Evolutionary conservation across 1,140 invertebrate species (phyloP).

Genomic region (Kradibia gibbosae): DNA sequence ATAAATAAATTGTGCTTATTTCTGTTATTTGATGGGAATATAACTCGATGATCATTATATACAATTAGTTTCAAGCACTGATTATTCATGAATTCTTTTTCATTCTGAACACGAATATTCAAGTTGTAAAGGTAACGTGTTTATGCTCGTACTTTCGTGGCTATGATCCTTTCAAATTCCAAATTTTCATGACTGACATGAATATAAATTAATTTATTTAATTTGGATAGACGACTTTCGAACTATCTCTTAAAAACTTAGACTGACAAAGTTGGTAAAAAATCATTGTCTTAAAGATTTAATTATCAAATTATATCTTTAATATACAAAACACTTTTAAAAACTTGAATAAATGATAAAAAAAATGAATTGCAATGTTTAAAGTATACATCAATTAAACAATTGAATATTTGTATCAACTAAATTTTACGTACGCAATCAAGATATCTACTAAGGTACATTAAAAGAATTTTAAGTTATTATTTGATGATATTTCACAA

Average conservation of each 20-base stretch:
- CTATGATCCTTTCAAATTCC: conserved; percentile 10
- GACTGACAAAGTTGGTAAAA: too few relatives aligned
- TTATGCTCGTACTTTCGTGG: background rate
- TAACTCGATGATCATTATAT: too few relatives aligned
- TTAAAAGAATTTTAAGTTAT: background rate
- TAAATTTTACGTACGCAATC: conserved; percentile 11
- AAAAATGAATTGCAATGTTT: too few relatives aligned
- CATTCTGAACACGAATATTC: background rate
- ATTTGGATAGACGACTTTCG: background rate
- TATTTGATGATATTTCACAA: conserved; percentile 12
- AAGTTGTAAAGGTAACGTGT: background rate
- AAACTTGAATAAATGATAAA: too few relatives aligned
- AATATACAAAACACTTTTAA: too few relatives aligned
- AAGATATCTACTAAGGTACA: background rate
- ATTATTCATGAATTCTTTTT: background rate
- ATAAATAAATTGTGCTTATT: background rate
- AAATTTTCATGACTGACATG: conserved; percentile 13
- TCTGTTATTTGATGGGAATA: background rate
- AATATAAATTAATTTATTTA: conserved; percentile 12
- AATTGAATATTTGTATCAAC: conserved; percentile 9
- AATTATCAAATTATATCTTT: too few relatives aligned
- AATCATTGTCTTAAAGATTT: too few relatives aligned
- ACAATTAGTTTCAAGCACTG: too few relatives aligned
- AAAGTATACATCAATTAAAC: too few relatives aligned
- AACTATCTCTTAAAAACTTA: background rate